Base-by-base conservation (phyloP, 2,888 invertebrate genomes). In the Philopedon plagiatum region DNA sequence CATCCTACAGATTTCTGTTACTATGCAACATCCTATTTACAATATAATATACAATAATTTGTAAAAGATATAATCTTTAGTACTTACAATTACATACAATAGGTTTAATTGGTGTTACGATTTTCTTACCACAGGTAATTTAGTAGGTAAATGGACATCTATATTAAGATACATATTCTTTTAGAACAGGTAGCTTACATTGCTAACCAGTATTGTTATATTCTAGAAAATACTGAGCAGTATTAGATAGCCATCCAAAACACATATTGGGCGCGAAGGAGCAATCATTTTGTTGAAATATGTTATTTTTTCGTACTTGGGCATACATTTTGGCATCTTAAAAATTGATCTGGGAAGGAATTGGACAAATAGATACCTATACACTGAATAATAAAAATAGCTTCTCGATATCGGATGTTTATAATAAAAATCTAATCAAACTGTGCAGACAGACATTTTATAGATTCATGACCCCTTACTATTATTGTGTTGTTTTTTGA, bases 81-180 rank as follows among this genome's bases (percentile, higher is more conserved):
- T 62, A 46, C 62, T 32, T 62, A 46, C 34, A 62, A 2, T 46
- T 61, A 56, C 34, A 57, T 57, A 37, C 13, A 54, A 9, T 54
- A 49, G 49, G 49, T 26, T 39, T 46, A 58, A 57, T 66, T 66
- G 66, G 66, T 66, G 66, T 66, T 66, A 29, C 56, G 15, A 29
- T 46, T 66, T 41, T 51, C 51, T 57, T 66, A 66, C 66, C 58
- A 66, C 58, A 58, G 49, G 46, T 57, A 66, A 21, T 26, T 57
- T 66, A 58, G 57, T 46, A 58, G 32, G 66, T 66, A 66, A 57
- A 66, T 66, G 66, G 66, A 58, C 49, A 66, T 44, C 23, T 60
- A 60, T 44, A 58, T 44, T 62, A 62, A 21, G 13, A 34, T 63
- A 63, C 63, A 63, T 15, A 44, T 32, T 32, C 19, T 57, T 32